Percentiles rank a stretch among this genome's conserved stretches.
Conservation (phyloP, 2,888 invertebrate species). For the Tetheella fluctuosa region DNA sequence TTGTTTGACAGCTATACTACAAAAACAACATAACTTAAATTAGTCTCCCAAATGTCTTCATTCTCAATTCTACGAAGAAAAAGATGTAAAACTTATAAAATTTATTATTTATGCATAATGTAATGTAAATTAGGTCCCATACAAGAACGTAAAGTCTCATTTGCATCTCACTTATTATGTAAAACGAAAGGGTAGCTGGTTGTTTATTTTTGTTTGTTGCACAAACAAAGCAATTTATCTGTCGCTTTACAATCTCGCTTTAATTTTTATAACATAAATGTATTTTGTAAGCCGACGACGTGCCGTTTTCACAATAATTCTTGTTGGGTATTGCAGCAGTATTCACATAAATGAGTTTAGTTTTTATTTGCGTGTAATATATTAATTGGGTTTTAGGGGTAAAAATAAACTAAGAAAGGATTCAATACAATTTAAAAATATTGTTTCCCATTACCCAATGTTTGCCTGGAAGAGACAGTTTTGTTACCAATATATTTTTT, state of each 20-base stretch:
- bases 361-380: slow-evolving; percentile 26
- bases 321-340: slow-evolving; percentile 34
- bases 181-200: slow-evolving; percentile 1
- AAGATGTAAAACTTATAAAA: not conserved
- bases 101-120: not conserved
- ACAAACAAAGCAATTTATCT: not conserved
- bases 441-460: too few species aligned
- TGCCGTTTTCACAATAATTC: slow-evolving; percentile 30
- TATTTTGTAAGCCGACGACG: slow-evolving; percentile 34
- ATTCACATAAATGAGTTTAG: slow-evolving; percentile 16
- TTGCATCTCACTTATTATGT: not conserved
- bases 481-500: too few species aligned
- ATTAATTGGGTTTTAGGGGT: too few species aligned
- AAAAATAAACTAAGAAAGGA: too few species aligned
- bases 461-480: too few species aligned
- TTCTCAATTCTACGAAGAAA: not conserved
- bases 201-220: not conserved
- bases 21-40: not conserved
- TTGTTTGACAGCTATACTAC: not conserved
- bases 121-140: not conserved
- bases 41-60: not conserved
- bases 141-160: not conserved
- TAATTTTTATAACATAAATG: slow-evolving; percentile 35
- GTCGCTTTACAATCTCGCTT: not conserved
- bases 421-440: too few species aligned